Percentiles rank a stretch among this genome's conserved stretches.
These are phyloP conservation scores for Sialia sialis DNA, from an alignment of 2,113 vertebrate species.

Conservation along the genomic window DNA sequence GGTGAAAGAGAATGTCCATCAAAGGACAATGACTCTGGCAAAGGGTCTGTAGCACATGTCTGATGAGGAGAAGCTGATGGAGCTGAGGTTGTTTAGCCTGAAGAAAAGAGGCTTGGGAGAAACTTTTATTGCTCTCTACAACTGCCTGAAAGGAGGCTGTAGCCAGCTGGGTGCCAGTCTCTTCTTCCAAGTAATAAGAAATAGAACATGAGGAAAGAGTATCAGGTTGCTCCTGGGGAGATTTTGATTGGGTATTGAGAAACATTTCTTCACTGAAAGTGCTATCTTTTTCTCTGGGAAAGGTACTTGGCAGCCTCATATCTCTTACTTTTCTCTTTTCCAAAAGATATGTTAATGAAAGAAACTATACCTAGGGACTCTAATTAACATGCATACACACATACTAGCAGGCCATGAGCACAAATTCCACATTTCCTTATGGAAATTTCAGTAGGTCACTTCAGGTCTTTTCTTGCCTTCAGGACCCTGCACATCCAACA, in stretches of 20 bases:
- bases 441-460: background rate
- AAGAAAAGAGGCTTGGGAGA: background rate
- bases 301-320: background rate
- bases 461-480: background rate
- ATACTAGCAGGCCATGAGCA: background rate
- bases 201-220: background rate
- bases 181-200: background rate
- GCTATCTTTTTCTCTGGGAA: background rate
- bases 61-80: background rate
- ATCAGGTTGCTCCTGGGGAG: background rate
- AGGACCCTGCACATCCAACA: background rate
- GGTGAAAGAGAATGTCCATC: fast-evolving
- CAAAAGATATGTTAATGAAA: background rate
- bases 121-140: fast-evolving
- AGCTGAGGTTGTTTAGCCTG: background rate
- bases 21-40: background rate
- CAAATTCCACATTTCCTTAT: background rate
- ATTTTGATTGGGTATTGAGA: background rate
- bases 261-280: background rate
- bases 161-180: background rate
- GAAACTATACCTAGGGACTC: background rate
- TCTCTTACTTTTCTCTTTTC: background rate
- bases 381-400: background rate
- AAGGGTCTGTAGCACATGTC: background rate
- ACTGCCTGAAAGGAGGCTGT: background rate